These are phyloP conservation scores for Sisor rabdophorus DNA, from an alignment of 2,113 vertebrate genomes.

Conservation along the genomic window DNA sequence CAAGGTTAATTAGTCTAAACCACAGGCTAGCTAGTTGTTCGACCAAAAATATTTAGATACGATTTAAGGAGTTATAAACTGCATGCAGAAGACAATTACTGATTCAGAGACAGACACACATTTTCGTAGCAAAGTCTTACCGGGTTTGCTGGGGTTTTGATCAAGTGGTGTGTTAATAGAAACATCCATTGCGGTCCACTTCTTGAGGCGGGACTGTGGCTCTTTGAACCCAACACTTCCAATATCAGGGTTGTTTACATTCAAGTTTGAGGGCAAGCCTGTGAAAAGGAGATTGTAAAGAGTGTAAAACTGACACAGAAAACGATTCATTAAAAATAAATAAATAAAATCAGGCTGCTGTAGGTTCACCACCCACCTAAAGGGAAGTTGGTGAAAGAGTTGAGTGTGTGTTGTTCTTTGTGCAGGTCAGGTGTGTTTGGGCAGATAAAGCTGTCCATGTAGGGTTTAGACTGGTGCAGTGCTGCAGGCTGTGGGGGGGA, in stretches of 20 bases:
- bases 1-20: too few relatives aligned
- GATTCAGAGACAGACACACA: not conserved
- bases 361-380: conserved; percentile 70
- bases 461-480: conserved; percentile 85
- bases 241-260: conserved; percentile 92
- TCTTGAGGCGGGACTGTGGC: conserved; percentile 93
- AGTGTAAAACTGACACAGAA: too few relatives aligned
- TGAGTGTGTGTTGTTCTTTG: conserved; percentile 83
- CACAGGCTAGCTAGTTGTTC: too few relatives aligned
- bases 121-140: conserved; percentile 58
- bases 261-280: conserved; percentile 98
- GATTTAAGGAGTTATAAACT: too few relatives aligned
- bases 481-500: conserved; percentile 74
- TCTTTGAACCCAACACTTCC: conserved; percentile 87
- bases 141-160: conserved; percentile 98
- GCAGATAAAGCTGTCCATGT: conserved; percentile 85
- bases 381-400: conserved; percentile 89
- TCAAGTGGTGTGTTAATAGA: conserved; percentile 85
- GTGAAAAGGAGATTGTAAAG: conserved; percentile 28
- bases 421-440: conserved; percentile 84
- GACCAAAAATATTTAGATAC: too few relatives aligned
- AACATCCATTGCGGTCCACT: conserved; percentile 94
- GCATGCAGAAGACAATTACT: not conserved
- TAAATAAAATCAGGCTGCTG: not conserved
- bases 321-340: not conserved